A percentile compares a stretch with the other conserved stretches of the same genome.
phyloP scores from a whole-genome alignment of 2,888 invertebrate genomes.

The Drosophila longiperda region DNA sequence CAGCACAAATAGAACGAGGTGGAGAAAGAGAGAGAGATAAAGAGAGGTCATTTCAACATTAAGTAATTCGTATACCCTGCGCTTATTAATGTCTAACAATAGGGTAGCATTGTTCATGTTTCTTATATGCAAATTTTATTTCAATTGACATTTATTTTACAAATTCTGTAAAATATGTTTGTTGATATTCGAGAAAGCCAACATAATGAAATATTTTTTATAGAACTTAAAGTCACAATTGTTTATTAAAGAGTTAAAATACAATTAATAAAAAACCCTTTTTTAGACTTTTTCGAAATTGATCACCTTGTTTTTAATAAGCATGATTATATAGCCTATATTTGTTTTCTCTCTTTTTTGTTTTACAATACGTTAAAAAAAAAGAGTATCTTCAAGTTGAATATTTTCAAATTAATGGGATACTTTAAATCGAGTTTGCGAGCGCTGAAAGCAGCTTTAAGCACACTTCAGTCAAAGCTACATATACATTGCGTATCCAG shows the following conservation, averaged over 20 bases:
- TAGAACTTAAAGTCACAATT: not conserved
- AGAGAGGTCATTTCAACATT: conserved; percentile 14
- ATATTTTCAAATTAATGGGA: not conserved
- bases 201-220: not conserved
- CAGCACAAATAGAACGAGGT: conserved; percentile 1
- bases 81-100: not conserved
- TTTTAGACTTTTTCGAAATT: not conserved
- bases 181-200: not conserved
- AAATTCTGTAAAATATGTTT: not conserved
- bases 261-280: not conserved
- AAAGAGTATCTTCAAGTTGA: conserved; percentile 11
- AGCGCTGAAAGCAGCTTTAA: conserved; percentile 18
- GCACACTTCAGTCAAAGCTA: conserved; percentile 13
- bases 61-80: conserved; percentile 16
- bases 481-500: conserved; percentile 34
- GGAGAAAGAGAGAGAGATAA: not conserved
- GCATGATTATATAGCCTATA: not conserved
- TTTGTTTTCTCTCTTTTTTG: not conserved
- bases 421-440: conserved; percentile 27
- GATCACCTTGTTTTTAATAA: not conserved
- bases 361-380: not conserved
- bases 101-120: not conserved
- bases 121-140: not conserved
- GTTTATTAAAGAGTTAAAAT: not conserved
- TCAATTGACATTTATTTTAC: not conserved